Evolutionary conservation across 2,888 invertebrate genomes (phyloP), one percentile per base, ranked within the genome.

Genomic region (Drosophila infuscata): DNA sequence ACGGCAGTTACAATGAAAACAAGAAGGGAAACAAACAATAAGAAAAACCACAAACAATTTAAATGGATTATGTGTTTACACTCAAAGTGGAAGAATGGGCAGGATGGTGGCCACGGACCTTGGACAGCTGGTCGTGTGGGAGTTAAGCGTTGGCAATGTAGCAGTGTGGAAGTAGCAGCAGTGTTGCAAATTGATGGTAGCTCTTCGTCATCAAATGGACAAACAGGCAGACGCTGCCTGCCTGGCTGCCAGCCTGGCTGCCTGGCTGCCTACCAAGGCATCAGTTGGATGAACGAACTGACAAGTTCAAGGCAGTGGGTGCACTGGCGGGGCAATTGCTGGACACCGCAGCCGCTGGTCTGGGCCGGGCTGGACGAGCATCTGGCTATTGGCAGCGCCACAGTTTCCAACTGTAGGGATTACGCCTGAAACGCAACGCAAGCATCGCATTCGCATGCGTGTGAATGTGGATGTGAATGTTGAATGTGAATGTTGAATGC

Each of bases 1-100:
- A 78, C 65, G 70, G 72, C 83, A 75, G 74, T 63, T 75, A 72
- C 75, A 75, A 74, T 71, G 67, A 86, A 76, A 88, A 74, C 74
- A 76, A 76, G 82, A 72, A 80, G 74, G 68, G 79, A 87, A 83
- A 78, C 87, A 89, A 85, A 89, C 88, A 85, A 89, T 87, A 84
- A 89, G 84, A 81, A 87, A 79, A 87, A 83, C 88, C 85, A 87
- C 85, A 85, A 85, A 85, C 89, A 89, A 85, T 85, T 85, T 89
- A 89, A 85, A 85, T 89, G 85, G 89, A 85, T 85, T 85, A 85
- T 85, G 88, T 85, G 88, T 85, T 85, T 84, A 87, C 88, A 82
- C 85, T 87, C 74, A 76, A 83, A 83, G 64, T 60, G 82, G 78
- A 72, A 53, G 71, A 57, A 52, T 65, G 61, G 58, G 60, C 43